Base-by-base conservation (phyloP, 1,140 invertebrate species). In the Drosophila saltans region DNA sequence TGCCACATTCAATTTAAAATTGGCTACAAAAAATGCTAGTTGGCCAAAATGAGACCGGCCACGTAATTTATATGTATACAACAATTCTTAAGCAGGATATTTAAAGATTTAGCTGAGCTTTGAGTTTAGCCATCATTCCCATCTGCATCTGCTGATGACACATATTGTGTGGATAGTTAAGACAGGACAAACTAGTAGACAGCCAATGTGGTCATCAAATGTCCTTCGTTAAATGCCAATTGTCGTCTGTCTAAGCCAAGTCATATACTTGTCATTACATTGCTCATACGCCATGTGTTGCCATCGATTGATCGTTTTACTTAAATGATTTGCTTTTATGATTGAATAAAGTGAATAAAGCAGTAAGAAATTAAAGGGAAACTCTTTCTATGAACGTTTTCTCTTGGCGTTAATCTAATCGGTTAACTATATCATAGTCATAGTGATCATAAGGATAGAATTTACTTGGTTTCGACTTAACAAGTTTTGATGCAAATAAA, bases 1-100 rank as follows among this genome's bases (percentile, higher is more conserved):
- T 52, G 45, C 45, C 45, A 52, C 45, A 52, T 52, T 52, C 45
- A 52, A 52, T 52, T 52, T 52, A 24, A 52, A 52, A 52, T 52
- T 52, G 45, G 45, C 45, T 52, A 52, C 45, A 3, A 52, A 48
- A 52, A 52, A 52, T 52, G 45, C 21, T 52, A 52, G 45, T 52
- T 52, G 45, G 45, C 21, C 45, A 48, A 26, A 52, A 52, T 1
- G 21, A 21, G 24, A 52, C 24, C 24, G 16, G 2, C 39, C 10
- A 11, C 1, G 11, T 26, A 52, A 52, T 24, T 48, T 48, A 48
- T 48, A 10, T 48, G n/a, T 48, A 10, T 48, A 48, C 16, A 6
- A 16, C 2, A 48, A 48, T 48, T 24, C 16, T 48, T 24, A 52
- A 52, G 24, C 21, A 52, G 7, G 21, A 26, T 21, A 36, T 36